A percentile compares a stretch with the other conserved stretches of the same genome.
These are phyloP conservation scores for Ceratosolen solmsi DNA, from an alignment of 1,140 invertebrate genomes.

Conservation along the genomic window DNA sequence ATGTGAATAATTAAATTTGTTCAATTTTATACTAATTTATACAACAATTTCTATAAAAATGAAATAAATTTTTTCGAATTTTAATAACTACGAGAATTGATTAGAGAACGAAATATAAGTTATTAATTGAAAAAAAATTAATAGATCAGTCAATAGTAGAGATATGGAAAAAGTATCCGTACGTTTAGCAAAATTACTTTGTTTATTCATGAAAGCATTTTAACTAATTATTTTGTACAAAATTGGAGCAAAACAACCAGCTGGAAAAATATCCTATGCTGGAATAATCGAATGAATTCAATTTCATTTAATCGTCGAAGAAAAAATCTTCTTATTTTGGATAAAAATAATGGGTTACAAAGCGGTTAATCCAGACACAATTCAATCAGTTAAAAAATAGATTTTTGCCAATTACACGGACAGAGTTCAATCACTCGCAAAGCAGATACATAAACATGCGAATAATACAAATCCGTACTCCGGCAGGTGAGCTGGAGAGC, in stretches of 20 bases:
- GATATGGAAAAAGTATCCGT: too few species aligned
- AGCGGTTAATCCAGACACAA: constrained; percentile 22
- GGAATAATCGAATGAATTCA: constrained; percentile 14
- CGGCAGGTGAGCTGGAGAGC: constrained; percentile 17
- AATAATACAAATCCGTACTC: not conserved
- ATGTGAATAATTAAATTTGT: too few species aligned
- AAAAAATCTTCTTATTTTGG: not conserved
- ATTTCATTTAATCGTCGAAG: not conserved
- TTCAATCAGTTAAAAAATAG: constrained; percentile 28
- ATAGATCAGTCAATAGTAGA: too few species aligned
- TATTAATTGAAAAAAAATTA: too few species aligned
- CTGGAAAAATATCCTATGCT: constrained; percentile 1
- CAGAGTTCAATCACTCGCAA: constrained; percentile 28
- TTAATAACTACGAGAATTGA: too few species aligned
- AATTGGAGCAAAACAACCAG: not conserved
- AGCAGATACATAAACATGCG: not conserved
- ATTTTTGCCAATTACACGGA: constrained; percentile 1
- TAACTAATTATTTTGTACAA: not conserved
- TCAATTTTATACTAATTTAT: too few species aligned
- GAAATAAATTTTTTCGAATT: too few species aligned
- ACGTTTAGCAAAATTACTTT: not conserved
- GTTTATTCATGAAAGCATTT: constrained; percentile 16
- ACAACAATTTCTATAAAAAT: too few species aligned
- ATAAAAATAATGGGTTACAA: constrained; percentile 27
- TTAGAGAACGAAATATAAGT: too few species aligned